A percentile compares a stretch with the other conserved stretches of the same genome.
Evolutionary conservation across 2,113 vertebrate genomes (phyloP).

Genomic region (Athene noctua): DNA sequence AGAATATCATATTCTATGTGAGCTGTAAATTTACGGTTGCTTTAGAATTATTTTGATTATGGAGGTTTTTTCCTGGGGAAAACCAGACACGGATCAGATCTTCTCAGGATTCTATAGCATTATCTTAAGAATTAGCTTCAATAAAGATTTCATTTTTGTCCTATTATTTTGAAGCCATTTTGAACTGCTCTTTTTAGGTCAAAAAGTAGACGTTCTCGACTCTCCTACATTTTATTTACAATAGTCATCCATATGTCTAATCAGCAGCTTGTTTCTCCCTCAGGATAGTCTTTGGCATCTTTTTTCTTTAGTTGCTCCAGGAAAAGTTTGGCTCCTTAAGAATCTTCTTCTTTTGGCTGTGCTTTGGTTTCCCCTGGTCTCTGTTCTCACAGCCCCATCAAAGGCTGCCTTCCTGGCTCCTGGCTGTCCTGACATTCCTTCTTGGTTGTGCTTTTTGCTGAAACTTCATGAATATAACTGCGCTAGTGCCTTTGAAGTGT

Average conservation of each 20-base stretch:
- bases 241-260: constrained; percentile 21
- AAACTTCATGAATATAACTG: not conserved
- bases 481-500: not conserved
- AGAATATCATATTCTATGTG: not conserved
- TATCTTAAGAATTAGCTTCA: not conserved
- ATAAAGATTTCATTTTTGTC: not conserved
- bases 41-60: not conserved
- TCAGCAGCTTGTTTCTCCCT: constrained; percentile 1
- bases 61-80: not conserved
- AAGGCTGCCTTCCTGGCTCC: not conserved
- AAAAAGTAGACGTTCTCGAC: not conserved
- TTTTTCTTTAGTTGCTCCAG: constrained; percentile 23
- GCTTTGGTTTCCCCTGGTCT: not conserved
- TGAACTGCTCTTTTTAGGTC: not conserved
- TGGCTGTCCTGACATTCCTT: not conserved
- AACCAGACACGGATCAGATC: not conserved
- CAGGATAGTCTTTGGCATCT: constrained; percentile 5
- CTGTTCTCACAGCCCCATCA: not conserved
- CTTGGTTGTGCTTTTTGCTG: not conserved
- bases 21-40: not conserved
- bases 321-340: not conserved
- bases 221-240: not conserved
- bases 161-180: not conserved
- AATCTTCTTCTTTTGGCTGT: not conserved
- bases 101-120: not conserved